phyloP scores from a whole-genome alignment of 2,113 vertebrate species.

The Rhynchopsitta pachyrhyncha region DNA sequence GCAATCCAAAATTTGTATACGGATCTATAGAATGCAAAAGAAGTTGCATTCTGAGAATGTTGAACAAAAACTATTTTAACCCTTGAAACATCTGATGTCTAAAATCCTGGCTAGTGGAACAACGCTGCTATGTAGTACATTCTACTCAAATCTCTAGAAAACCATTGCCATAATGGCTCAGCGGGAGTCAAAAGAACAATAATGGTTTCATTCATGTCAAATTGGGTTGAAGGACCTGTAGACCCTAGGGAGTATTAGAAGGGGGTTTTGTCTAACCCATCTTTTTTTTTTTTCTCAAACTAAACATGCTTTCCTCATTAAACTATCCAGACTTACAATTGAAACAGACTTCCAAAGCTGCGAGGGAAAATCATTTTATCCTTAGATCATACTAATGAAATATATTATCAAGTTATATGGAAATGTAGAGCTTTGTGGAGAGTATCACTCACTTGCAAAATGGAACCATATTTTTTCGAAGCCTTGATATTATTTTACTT shows the following conservation, averaged over 20 bases:
- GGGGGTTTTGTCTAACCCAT: background rate
- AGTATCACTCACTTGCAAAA: background rate
- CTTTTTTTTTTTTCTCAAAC: background rate
- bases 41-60: background rate
- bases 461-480: fast-evolving
- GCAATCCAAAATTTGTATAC: fast-evolving
- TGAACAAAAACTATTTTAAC: background rate
- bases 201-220: constrained; percentile 58
- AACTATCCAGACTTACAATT: background rate
- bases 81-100: background rate
- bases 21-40: background rate
- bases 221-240: constrained; percentile 57
- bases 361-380: background rate
- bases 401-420: background rate
- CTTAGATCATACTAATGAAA: background rate
- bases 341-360: background rate
- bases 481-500: background rate
- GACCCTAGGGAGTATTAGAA: constrained; percentile 7
- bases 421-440: background rate
- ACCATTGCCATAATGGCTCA: constrained; percentile 1
- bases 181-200: constrained; percentile 34
- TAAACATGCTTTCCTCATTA: background rate
- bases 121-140: background rate
- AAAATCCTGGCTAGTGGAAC: background rate
- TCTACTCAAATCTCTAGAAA: background rate